phyloP scores from a whole-genome alignment of 2,113 vertebrate species.

The Cairina moschata region DNA sequence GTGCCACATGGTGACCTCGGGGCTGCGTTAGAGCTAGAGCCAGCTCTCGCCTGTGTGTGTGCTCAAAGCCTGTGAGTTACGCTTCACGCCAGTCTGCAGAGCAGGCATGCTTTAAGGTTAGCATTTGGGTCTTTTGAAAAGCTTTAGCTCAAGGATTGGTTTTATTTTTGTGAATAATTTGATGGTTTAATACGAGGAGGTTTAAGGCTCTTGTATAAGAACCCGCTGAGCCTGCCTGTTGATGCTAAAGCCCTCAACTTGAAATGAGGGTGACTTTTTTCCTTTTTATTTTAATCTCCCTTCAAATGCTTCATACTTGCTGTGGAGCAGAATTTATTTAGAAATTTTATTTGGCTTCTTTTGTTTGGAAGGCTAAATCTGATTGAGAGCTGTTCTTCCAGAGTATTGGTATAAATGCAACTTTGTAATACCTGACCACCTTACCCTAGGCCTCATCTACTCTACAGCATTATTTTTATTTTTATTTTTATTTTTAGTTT shows the following conservation, averaged over 20 bases:
- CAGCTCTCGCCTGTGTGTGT: background rate
- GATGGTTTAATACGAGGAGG: background rate
- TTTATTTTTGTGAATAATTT: slow-evolving; percentile 42
- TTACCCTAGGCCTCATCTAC: background rate
- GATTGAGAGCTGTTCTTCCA: background rate
- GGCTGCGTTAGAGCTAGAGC: background rate
- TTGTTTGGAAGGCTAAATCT: background rate
- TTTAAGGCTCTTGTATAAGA: slow-evolving; percentile 9
- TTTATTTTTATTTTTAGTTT: background rate
- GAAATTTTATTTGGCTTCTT: background rate
- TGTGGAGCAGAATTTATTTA: background rate
- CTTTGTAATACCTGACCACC: background rate
- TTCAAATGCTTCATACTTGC: background rate
- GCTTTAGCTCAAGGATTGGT: background rate
- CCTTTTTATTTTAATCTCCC: background rate
- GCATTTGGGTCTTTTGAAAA: background rate
- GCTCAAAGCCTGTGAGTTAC: background rate
- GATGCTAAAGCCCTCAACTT: background rate
- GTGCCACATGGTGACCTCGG: background rate
- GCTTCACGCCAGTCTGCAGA: background rate
- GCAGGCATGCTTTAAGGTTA: background rate
- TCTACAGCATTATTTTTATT: background rate
- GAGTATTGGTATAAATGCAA: background rate
- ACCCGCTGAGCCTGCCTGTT: background rate
- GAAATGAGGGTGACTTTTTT: background rate